phyloP scores from a whole-genome alignment of 2,113 vertebrate genomes.

The Pao palembangensis region DNA sequence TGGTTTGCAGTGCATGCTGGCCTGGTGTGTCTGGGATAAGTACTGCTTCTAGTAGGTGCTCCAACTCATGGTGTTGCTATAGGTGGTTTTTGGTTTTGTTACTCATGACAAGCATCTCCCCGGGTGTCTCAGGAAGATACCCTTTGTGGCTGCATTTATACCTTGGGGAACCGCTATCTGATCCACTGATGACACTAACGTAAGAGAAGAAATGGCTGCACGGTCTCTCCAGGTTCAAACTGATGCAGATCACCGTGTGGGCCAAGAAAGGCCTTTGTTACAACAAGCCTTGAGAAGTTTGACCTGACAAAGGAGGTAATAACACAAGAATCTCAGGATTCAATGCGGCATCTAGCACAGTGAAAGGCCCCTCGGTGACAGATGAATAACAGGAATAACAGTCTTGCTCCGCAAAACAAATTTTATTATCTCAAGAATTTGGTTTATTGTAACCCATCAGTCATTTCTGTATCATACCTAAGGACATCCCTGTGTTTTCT shows the following conservation, averaged over 20 bases:
- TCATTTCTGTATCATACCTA: constrained; percentile 48
- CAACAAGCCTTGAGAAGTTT: not conserved
- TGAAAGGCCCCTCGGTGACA: not conserved
- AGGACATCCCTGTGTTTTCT: constrained; percentile 51
- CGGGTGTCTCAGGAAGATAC: too few relatives aligned
- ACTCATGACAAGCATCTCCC: too few relatives aligned
- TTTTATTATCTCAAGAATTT: constrained; percentile 34
- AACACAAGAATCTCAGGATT: constrained; percentile 15
- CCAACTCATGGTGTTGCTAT: too few relatives aligned
- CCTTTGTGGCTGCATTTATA: too few relatives aligned
- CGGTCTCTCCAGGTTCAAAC: constrained; percentile 10
- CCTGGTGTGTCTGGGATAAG: too few relatives aligned
- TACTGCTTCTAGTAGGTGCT: too few relatives aligned
- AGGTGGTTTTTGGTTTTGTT: too few relatives aligned
- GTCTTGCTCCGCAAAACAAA: not conserved
- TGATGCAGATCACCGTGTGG: constrained; percentile 2
- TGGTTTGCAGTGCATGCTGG: too few relatives aligned
- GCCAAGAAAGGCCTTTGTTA: constrained; percentile 6
- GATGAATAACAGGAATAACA: constrained; percentile 12
- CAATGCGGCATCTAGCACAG: constrained; percentile 4
- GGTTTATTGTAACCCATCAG: constrained; percentile 63
- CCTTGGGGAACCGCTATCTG: too few relatives aligned
- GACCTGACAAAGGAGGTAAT: constrained; percentile 30
- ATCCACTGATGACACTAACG: too few relatives aligned
- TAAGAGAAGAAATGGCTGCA: too few relatives aligned